Conservation (phyloP, 53 echinoderm and acorn worm genomes). For the Arbacia lixula region DNA sequence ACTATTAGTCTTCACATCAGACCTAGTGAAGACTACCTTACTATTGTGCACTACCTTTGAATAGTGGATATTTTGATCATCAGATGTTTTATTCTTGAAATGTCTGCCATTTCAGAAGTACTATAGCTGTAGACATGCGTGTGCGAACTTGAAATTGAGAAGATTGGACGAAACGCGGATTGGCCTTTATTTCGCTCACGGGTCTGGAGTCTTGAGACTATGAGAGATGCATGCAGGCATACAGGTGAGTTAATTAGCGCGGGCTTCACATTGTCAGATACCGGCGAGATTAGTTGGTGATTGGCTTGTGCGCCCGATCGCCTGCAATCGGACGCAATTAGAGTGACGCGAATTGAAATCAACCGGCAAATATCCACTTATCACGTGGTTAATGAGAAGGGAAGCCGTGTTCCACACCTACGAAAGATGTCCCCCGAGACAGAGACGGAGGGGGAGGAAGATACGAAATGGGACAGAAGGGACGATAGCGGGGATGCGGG, state of each 20-base stretch:
- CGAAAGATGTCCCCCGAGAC: constrained; percentile 16
- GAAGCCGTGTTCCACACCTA: constrained; percentile 30
- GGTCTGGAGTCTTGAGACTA: constrained; percentile 19
- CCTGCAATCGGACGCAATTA: constrained; percentile 57
- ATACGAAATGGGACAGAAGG: constrained; percentile 12
- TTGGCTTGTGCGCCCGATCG: constrained; percentile 16
- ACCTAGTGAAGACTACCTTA: too few relatives aligned
- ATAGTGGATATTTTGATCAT: too few relatives aligned
- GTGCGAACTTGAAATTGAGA: too few relatives aligned
- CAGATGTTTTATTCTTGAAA: too few relatives aligned
- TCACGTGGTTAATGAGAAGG: constrained; percentile 41
- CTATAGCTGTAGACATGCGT: too few relatives aligned
- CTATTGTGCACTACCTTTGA: too few relatives aligned
- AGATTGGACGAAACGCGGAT: too few relatives aligned
- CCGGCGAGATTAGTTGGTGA: constrained; percentile 6
- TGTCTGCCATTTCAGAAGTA: too few relatives aligned
- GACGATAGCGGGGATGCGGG: constrained; percentile 4
- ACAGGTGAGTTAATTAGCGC: constrained; percentile 55
- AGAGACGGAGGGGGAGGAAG: constrained; percentile 9
- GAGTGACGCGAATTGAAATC: constrained; percentile 51
- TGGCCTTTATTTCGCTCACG: neutral
- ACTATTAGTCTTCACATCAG: too few relatives aligned
- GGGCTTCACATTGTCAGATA: constrained; percentile 43
- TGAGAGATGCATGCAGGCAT: neutral
- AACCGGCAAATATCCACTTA: constrained; percentile 58